Base-by-base conservation (phyloP, 2,888 invertebrate species). In the Protonemura montana region DNA sequence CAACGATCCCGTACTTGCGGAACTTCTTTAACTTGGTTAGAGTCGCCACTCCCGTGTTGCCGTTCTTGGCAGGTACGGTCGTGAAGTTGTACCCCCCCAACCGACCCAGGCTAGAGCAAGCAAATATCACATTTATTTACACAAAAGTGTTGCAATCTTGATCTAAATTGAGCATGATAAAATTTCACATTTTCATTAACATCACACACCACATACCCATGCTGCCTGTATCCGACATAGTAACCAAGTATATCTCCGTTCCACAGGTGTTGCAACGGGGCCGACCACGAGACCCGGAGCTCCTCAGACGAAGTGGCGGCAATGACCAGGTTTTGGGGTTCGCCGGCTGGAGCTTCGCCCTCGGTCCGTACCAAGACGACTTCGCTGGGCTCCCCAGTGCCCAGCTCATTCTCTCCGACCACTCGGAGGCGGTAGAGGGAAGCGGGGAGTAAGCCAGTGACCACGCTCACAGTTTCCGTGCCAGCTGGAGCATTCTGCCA, bases 1-100 rank as follows among this genome's bases (percentile, higher is more conserved):
- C 92, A 42, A 92, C 92, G 26, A 93, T 90, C 85, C 91, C 92
- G 89, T 93, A 93, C 76, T 91, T 93, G 10, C 93, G 93, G 89
- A 91, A 93, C 89, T 93, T 93, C 89, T 92, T 92, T 86, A 94
- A 89, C 87, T 91, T 91, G 85, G 90, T 91, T 88, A 92, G 88
- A 21, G 89, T 88, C 88, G 83, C 90, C 88, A 85, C 89, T 89
- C 86, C 87, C 25, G 87, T 30, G n/a, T 85, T 85, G 26, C 85
- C 87, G 16, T 59, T 42, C 29, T 87, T 82, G n/a, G 87, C 86
- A 80, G 87, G 59, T 25, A 88, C 88, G 16, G 88, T 88, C 25
- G 88, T 88, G 84, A 88, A 89, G 86, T 88, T 89, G 85, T 88
- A 89, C n/a, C 87, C 87, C 27, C 85, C 86, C 35, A 85, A 59